These are phyloP conservation scores for Tamandua tetradactyla DNA, from an alignment of 2,797 vertebrate genomes.

Conservation along the genomic window DNA sequence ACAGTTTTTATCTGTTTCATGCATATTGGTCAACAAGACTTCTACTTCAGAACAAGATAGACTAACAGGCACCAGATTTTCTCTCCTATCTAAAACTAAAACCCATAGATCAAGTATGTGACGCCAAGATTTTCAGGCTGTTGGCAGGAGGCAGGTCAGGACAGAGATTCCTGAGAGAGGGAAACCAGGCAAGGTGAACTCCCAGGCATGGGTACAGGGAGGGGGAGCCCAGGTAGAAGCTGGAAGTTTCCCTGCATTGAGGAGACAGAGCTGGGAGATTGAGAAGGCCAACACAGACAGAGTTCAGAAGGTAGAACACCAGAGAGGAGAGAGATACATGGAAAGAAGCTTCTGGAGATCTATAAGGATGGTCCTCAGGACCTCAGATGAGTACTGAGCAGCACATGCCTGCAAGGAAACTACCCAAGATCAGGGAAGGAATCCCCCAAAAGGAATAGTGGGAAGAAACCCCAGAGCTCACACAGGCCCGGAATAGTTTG, in stretches of 20 bases:
- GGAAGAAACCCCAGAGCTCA: too few species aligned
- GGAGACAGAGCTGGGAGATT: not conserved
- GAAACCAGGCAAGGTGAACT: not conserved
- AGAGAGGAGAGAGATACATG: not conserved
- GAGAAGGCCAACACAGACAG: not conserved
- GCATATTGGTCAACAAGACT: not conserved
- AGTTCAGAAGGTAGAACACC: not conserved
- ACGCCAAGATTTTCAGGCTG: not conserved
- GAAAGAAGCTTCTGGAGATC: not conserved
- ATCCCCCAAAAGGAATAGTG: too few species aligned
- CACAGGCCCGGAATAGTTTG: not conserved
- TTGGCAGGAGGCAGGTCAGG: not conserved
- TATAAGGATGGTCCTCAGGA: too few species aligned
- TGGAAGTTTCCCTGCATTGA: not conserved
- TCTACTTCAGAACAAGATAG: not conserved
- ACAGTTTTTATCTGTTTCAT: not conserved
- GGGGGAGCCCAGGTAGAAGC: not conserved
- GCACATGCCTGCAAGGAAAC: too few species aligned
- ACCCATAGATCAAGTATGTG: not conserved
- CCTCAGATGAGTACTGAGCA: too few species aligned
- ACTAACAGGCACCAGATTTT: not conserved
- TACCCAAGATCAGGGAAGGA: too few species aligned
- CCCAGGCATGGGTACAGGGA: not conserved
- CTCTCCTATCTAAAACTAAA: not conserved
- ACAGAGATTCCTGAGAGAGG: not conserved